These are phyloP conservation scores for Delichon dasypus DNA, from an alignment of 2,797 vertebrate genomes.

Conservation along the genomic window DNA sequence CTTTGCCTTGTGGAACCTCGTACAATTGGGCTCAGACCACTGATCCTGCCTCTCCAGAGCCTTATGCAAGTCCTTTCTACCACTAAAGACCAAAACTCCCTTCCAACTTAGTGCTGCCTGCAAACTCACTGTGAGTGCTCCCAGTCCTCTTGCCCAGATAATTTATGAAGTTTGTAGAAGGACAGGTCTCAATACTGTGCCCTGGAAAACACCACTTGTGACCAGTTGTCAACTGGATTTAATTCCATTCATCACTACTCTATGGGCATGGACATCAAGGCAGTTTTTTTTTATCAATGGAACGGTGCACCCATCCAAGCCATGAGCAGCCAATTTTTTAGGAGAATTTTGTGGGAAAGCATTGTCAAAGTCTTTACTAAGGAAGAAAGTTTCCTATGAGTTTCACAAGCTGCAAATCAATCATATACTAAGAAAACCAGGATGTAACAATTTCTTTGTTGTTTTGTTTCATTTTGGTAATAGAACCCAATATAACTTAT, in stretches of 20 bases:
- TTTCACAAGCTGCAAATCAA: neutral
- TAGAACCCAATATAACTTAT: neutral
- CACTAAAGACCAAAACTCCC: too few species aligned
- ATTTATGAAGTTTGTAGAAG: neutral
- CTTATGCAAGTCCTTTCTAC: neutral
- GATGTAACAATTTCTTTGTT: too few species aligned
- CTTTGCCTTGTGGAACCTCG: neutral
- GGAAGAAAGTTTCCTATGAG: neutral
- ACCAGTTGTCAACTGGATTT: neutral
- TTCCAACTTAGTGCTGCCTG: too few species aligned
- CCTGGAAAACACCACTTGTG: neutral
- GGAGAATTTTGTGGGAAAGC: neutral
- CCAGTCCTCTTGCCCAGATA: neutral
- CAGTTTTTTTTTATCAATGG: neutral
- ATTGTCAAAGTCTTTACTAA: neutral
- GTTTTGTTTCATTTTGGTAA: neutral
- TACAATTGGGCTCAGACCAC: too few species aligned
- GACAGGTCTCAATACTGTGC: fast-evolving
- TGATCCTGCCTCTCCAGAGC: too few species aligned
- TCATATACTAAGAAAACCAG: neutral
- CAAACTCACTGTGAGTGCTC: neutral
- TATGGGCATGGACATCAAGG: neutral
- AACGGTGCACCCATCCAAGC: neutral
- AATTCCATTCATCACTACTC: neutral
- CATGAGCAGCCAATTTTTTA: neutral